phyloP scores from a whole-genome alignment of 2,888 invertebrate genomes.

The Nephrotoma flavescens region DNA sequence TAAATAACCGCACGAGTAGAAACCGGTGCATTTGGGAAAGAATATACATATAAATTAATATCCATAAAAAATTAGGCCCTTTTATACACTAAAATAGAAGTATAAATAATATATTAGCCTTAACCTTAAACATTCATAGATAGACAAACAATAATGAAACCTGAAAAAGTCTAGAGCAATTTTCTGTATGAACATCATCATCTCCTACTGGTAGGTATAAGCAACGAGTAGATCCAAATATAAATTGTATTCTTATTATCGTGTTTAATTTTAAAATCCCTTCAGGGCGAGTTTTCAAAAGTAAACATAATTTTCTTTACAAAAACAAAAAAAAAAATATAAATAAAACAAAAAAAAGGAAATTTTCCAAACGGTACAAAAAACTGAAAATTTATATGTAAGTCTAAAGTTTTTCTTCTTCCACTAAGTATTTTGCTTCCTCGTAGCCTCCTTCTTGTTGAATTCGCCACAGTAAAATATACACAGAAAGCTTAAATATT shows the following conservation, averaged over 20 bases:
- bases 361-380: not conserved
- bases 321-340: not conserved
- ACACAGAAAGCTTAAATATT: not conserved
- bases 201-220: not conserved
- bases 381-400: not conserved
- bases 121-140: not conserved
- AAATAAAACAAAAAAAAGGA: not conserved
- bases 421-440: not conserved
- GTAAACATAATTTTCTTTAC: not conserved
- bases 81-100: not conserved
- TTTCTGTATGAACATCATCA: not conserved
- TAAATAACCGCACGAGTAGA: too few relatives aligned
- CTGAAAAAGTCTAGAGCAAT: not conserved
- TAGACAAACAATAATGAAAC: not conserved
- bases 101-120: not conserved
- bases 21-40: too few relatives aligned
- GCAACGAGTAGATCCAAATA: not conserved
- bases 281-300: not conserved
- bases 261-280: constrained; percentile 1
- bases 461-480: not conserved
- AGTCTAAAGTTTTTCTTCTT: not conserved
- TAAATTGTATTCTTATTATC: not conserved
- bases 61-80: not conserved
- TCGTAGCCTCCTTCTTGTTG: not conserved
- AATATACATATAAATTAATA: too few relatives aligned